Evolutionary conservation across 2,797 vertebrate genomes (phyloP), one percentile per base, ranked within the genome.

Genomic region (Ctenopoma multispine): DNA sequence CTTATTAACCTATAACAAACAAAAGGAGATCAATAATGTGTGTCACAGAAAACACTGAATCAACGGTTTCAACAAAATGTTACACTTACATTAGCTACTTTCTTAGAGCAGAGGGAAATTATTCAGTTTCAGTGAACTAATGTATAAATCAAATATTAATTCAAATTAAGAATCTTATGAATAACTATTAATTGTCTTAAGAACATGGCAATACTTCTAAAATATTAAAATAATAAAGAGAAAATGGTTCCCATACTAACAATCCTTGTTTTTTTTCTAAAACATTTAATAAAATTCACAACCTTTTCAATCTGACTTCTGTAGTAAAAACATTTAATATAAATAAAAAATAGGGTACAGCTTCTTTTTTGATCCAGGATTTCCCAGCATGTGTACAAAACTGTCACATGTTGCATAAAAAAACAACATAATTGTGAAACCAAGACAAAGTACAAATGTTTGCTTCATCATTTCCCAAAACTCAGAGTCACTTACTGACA

Each of bases 381-480:
- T 82, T 73, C 2, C 60, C 17, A 0, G 0, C 1, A 6, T 81
- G 51, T 83, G 59, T 65, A 69, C 63, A 72, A 12, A 4, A 24
- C 0, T 1, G 44, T 72, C 80, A 80, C 43, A 51, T 69, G 68
- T 29, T 17, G 3, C 43, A 38, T 21, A n/a, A 40, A 77, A 63
- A 53, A 72, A 72, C 15, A 46, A 46, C 21, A 4, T 21, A 1
- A 58, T 90, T 88, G 81, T 69, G 79, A 78, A 83, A 90, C 12
- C 18, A 59, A 72, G 68, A 61, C 76, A 77, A 84, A 89, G 77
- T 72, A 56, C 86, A 91, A 70, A 80, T 59, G 56, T 41, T 86
- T 55, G 13, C 74, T 56, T 73, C 77, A 81, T 83, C 81, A 86
- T 85, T 92, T 91, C 89, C 90, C 87, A 71, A 89, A 93, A 89